phyloP scores from a whole-genome alignment of 1,140 invertebrate genomes.

The Anastrepha obliqua region DNA sequence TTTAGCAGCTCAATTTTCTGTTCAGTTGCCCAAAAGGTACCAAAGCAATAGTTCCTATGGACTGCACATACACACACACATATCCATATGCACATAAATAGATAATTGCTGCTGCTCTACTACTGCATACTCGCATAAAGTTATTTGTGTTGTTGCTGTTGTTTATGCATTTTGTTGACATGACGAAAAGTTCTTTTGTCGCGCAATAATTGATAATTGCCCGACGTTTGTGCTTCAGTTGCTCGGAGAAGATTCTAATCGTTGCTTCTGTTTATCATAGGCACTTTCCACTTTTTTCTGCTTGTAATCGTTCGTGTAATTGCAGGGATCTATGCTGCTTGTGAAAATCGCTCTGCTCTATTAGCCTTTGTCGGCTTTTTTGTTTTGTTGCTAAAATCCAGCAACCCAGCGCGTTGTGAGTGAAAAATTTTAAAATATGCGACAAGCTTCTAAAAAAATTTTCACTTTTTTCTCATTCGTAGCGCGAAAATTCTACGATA shows the following conservation, averaged over 20 bases:
- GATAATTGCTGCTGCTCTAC: constrained; percentile 30
- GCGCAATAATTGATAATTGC: constrained; percentile 50
- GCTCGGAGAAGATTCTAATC: not conserved
- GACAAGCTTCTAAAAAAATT: not conserved
- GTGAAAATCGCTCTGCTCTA: not conserved
- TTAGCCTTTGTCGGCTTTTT: constrained; percentile 35
- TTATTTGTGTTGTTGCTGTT: not conserved
- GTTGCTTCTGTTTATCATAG: not conserved
- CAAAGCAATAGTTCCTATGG: not conserved
- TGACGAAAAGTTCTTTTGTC: constrained; percentile 32
- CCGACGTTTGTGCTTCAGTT: constrained; percentile 7
- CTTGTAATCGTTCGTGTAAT: constrained; percentile 23
- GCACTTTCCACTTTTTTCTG: constrained; percentile 28
- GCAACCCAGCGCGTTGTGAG: not conserved
- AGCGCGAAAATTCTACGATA: not conserved
- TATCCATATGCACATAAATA: not conserved
- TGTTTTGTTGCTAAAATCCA: not conserved
- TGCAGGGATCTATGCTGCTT: constrained; percentile 19
- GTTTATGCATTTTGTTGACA: constrained; percentile 38
- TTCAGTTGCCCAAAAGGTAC: not conserved
- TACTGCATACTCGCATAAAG: not conserved
- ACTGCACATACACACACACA: too few relatives aligned
- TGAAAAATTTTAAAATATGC: not conserved
- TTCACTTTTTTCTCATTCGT: not conserved
- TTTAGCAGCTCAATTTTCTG: constrained; percentile 19